Base-by-base conservation (phyloP, 2,113 vertebrate species). In the Puntigrus tetrazona region DNA sequence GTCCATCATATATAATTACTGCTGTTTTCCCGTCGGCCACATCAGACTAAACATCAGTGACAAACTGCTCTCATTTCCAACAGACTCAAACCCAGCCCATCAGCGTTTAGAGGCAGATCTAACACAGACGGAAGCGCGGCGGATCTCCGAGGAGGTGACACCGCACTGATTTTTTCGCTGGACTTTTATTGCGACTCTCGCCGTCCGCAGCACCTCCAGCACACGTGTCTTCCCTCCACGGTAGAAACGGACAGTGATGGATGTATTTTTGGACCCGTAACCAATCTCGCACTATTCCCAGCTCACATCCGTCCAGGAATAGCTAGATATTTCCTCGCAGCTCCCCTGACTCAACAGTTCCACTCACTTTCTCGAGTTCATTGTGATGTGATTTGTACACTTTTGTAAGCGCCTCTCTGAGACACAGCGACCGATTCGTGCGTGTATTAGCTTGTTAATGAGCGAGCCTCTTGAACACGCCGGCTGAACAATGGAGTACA, bases 241-340 rank as follows among this genome's bases (percentile, higher is more conserved):
- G 25, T 63, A 65, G 34, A 63, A 63, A 45, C 7, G 3, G 45
- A 36, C 79, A 34, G 43, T 81, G 79, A 81, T 70, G 29, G 45
- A 81, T 81, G 63, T 25, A 70, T 38, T 81, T 70, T 70, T 45
- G 25, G 25, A 22, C 5, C 13, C 31, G 14, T 31, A 69, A 69
- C 65, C 31, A 16, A 36, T 69, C 50, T 78, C 57, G 20, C 11
- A 25, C 45, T 81, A 52, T 81, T 70, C 79, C 79, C 63, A 81
- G 79, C 61, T 81, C 79, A 9, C 43, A 36, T 81, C 79, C 5
- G 18, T 69, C 63, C 31, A 70, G 63, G 29, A 81, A 70, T 69
- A 36, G 43, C 43, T n/a, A 8, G 45, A 70, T 50, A 50, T 70
- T 45, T 52, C 63, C 27, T 81, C 43, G 13, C 61, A 20, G 27